Evolutionary conservation across 2,888 invertebrate genomes (phyloP).

Genomic region (Diarsia brunnea): DNA sequence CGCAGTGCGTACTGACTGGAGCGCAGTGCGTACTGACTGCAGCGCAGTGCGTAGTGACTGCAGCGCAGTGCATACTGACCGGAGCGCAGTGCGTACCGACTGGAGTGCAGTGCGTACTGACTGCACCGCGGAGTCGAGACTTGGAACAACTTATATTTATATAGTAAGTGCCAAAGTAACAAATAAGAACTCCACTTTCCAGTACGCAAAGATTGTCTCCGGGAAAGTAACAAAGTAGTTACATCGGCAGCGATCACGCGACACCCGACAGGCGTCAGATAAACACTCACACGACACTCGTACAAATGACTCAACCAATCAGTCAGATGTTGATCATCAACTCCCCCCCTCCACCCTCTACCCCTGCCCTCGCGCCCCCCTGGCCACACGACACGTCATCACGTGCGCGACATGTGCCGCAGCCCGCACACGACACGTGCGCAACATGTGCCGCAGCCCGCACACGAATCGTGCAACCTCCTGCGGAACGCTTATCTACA

Average conservation of each 20-base stretch:
- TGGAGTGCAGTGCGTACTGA: background rate
- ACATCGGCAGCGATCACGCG: background rate
- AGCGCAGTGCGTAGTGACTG: background rate
- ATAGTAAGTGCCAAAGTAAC: background rate
- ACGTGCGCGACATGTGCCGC: background rate
- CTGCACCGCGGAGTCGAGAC: background rate
- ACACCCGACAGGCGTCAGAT: background rate
- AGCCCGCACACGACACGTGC: background rate
- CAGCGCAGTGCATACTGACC: background rate
- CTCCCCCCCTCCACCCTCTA: background rate
- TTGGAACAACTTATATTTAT: too few species aligned
- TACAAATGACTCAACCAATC: conserved; percentile 24
- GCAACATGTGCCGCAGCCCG: background rate
- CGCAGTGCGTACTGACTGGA: background rate
- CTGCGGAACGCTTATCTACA: too few species aligned
- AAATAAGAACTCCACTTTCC: background rate
- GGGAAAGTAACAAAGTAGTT: background rate
- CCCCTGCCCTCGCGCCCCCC: background rate
- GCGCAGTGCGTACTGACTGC: background rate
- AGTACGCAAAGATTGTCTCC: background rate
- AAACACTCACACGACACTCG: background rate
- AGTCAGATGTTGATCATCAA: conserved; percentile 27
- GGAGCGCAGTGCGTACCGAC: background rate
- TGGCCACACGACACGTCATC: background rate
- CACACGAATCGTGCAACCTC: background rate